phyloP scores from a whole-genome alignment of 2,888 invertebrate genomes.

The Scelioninae gen. 1 region DNA sequence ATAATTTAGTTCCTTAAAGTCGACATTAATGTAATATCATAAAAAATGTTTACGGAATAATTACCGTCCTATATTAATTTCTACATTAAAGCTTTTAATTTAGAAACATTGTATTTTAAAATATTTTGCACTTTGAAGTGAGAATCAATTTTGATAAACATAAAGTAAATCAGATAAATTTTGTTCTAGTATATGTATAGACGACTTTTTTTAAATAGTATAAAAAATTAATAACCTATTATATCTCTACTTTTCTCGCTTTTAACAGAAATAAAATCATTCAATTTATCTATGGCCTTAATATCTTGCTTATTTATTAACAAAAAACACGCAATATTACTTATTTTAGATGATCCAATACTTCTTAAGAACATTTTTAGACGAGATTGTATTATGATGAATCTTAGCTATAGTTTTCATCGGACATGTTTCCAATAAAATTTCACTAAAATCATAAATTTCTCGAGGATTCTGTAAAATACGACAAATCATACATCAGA shows the following conservation, averaged over 20 bases:
- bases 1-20: no score
- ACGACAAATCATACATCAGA: background rate
- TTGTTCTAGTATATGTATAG: conserved; percentile 29
- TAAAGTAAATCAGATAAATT: conserved; percentile 31
- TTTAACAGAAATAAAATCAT: conserved; percentile 79
- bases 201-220: conserved; percentile 31
- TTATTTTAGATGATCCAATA: conserved; percentile 56
- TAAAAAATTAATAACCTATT: conserved; percentile 36
- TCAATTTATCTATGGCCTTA: conserved; percentile 83
- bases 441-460: background rate
- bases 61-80: no score
- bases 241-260: conserved; percentile 51
- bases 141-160: background rate
- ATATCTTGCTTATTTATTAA: conserved; percentile 80
- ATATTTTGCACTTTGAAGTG: no score
- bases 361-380: conserved; percentile 30
- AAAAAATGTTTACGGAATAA: no score
- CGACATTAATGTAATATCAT: no score
- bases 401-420: conserved; percentile 18
- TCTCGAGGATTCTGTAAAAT: background rate
- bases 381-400: background rate
- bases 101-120: no score
- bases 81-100: no score
- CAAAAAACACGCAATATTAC: conserved; percentile 63
- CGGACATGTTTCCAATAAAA: background rate